Evolutionary conservation across 2,888 invertebrate genomes (phyloP).

Genomic region (Papilio demoleus): DNA sequence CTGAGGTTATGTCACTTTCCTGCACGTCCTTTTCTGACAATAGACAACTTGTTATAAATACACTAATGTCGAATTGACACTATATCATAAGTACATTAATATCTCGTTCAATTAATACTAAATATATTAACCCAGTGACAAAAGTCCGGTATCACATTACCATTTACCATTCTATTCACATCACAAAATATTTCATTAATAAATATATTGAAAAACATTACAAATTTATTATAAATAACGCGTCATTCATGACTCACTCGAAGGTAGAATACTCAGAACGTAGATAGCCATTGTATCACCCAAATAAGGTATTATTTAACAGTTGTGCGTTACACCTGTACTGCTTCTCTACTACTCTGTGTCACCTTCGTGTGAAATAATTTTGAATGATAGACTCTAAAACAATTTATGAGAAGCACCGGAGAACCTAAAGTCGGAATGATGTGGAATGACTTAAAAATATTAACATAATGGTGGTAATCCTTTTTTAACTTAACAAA

Average conservation of each 20-base stretch:
- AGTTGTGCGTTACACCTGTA: background rate
- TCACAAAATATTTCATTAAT: slow-evolving; percentile 23
- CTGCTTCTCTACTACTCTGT: background rate
- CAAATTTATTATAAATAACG: slow-evolving; percentile 16
- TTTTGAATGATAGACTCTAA: slow-evolving; percentile 21
- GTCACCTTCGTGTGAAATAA: background rate
- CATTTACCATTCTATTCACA: slow-evolving; percentile 9
- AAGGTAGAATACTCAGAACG: background rate
- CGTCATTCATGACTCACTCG: background rate
- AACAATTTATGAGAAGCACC: slow-evolving; percentile 37
- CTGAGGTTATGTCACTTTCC: background rate
- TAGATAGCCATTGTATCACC: background rate
- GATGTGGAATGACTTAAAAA: slow-evolving; percentile 36
- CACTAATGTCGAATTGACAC: slow-evolving; percentile 54
- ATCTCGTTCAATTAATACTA: slow-evolving; percentile 22
- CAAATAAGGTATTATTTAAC: too few species aligned
- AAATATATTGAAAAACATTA: slow-evolving; percentile 39
- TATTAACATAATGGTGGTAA: slow-evolving; percentile 35
- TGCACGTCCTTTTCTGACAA: background rate
- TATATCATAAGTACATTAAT: slow-evolving; percentile 66
- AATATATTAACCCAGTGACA: slow-evolving; percentile 38
- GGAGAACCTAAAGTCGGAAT: slow-evolving; percentile 13
- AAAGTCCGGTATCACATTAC: slow-evolving; percentile 42
- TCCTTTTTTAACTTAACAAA: slow-evolving; percentile 24
- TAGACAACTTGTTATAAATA: slow-evolving; percentile 39